Percentiles rank a stretch among this genome's conserved stretches.
Evolutionary conservation across 2,113 vertebrate genomes (phyloP).

Genomic region (Anguilla japonica): DNA sequence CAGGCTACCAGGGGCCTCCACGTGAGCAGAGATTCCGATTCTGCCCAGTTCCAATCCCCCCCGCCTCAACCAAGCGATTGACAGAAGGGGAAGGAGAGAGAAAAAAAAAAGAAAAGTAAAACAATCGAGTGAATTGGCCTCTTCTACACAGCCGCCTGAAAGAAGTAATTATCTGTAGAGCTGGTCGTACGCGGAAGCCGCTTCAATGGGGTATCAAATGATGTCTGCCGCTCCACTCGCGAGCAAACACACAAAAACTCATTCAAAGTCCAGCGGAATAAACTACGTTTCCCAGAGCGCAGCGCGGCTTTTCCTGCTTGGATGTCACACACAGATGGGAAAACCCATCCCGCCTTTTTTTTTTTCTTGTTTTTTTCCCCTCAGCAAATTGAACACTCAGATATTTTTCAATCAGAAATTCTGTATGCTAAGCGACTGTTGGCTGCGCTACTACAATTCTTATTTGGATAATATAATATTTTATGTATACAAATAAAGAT

Average conservation of each 20-base stretch:
- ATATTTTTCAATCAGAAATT: no score
- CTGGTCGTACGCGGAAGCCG: conserved; percentile 33
- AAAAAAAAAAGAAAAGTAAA: conserved; percentile 41
- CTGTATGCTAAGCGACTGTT: no score
- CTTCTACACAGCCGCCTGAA: conserved; percentile 59
- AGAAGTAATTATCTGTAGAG: conserved; percentile 60
- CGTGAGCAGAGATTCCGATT: conserved; percentile 10
- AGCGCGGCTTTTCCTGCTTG: conserved; percentile 39
- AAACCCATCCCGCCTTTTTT: neutral
- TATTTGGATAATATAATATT: no score
- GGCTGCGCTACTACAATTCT: no score
- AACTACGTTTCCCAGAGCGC: conserved; percentile 36
- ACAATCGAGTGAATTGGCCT: conserved; percentile 54
- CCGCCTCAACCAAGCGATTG: conserved; percentile 33
- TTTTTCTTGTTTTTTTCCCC: neutral
- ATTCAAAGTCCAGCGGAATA: conserved; percentile 48
- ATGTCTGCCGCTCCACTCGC: conserved; percentile 53
- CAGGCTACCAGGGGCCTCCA: neutral
- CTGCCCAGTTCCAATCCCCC: conserved; percentile 4
- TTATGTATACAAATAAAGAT: no score
- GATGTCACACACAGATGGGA: conserved; percentile 33
- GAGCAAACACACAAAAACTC: conserved; percentile 53
- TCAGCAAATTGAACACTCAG: no score
- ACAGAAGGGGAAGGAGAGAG: neutral
- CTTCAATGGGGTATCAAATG: conserved; percentile 63